phyloP scores from a whole-genome alignment of 1,140 invertebrate species.

The Cecropterus lyciades region DNA sequence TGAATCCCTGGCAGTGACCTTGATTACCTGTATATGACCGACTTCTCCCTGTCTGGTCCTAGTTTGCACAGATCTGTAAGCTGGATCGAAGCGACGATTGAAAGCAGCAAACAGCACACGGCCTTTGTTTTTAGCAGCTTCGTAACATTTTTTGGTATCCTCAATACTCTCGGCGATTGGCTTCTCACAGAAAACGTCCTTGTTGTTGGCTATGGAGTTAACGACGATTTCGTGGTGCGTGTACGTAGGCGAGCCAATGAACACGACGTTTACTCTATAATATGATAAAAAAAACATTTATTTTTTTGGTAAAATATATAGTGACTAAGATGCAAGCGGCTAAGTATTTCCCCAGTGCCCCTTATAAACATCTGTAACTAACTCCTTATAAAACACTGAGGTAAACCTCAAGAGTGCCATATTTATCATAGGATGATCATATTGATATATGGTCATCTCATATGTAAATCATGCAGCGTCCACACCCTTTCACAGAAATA shows the following conservation, averaged over 20 bases:
- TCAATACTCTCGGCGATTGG: conserved; percentile 86
- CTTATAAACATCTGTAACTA: too few relatives aligned
- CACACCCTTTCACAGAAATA: too few relatives aligned
- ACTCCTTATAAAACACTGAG: too few relatives aligned
- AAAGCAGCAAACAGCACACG: conserved; percentile 87
- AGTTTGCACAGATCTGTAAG: conserved; percentile 82
- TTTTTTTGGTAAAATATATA: too few relatives aligned
- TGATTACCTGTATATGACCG: conserved; percentile 87
- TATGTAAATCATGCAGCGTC: too few relatives aligned
- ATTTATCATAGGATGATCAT: too few relatives aligned
- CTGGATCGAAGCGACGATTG: conserved; percentile 89
- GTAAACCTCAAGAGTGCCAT: too few relatives aligned
- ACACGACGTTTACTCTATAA: conserved; percentile 84
- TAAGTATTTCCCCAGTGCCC: too few relatives aligned
- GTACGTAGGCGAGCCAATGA: conserved; percentile 86
- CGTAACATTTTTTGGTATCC: conserved; percentile 84
- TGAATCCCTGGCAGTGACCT: conserved; percentile 86
- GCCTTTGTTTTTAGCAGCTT: conserved; percentile 84
- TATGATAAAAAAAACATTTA: background rate
- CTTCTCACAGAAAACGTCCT: conserved; percentile 90
- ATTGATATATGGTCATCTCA: too few relatives aligned
- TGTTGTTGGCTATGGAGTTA: conserved; percentile 85
- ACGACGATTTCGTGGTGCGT: conserved; percentile 87
- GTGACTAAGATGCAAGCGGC: too few relatives aligned
- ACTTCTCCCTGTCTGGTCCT: conserved; percentile 85